phyloP scores from a whole-genome alignment of 2,113 vertebrate genomes.

The Arizona elegans region DNA sequence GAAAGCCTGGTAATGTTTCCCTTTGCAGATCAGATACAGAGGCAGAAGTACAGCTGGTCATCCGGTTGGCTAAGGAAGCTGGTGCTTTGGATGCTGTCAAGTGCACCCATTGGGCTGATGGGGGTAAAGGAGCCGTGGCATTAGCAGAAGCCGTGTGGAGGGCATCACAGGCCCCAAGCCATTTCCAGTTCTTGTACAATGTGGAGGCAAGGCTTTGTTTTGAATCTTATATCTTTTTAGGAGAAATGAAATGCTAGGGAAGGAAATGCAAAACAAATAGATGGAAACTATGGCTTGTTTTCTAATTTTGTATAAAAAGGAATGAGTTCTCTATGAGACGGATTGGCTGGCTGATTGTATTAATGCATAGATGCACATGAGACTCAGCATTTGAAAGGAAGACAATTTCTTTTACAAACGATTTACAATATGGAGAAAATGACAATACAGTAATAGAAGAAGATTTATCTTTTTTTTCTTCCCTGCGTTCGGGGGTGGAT shows the following conservation, averaged over 20 bases:
- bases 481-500: background rate
- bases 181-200: slow-evolving; percentile 91
- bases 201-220: slow-evolving; percentile 73
- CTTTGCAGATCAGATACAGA: slow-evolving; percentile 83
- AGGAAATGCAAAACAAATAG: background rate
- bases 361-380: too few relatives aligned
- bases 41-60: slow-evolving; percentile 85
- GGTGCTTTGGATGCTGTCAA: slow-evolving; percentile 92
- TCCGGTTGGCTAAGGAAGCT: slow-evolving; percentile 79
- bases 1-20: background rate
- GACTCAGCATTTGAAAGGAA: background rate
- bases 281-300: background rate
- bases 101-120: slow-evolving; percentile 94
- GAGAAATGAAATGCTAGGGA: background rate
- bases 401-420: background rate
- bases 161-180: slow-evolving; percentile 82
- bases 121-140: slow-evolving; percentile 83
- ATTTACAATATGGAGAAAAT: background rate
- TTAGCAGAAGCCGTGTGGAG: slow-evolving; percentile 85
- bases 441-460: background rate
- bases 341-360: background rate
- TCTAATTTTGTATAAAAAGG: background rate
- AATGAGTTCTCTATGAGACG: background rate
- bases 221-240: background rate
- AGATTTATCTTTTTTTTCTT: background rate